Conservation (phyloP, 2,888 invertebrate species). For the Ellobium chinense region DNA sequence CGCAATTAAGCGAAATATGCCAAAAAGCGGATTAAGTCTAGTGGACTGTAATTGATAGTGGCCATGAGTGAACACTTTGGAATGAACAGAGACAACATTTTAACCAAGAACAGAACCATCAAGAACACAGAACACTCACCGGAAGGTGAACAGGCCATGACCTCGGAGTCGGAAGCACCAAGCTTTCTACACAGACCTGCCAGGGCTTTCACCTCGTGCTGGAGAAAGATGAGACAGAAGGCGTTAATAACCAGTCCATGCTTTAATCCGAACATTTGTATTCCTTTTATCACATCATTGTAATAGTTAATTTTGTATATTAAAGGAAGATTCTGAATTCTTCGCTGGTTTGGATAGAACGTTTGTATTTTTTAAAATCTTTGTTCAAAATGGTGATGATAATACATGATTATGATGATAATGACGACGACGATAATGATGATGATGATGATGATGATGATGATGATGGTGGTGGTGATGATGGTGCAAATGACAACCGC, state of each 20-base stretch:
- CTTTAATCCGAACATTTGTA: too few species aligned
- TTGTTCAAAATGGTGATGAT: not conserved
- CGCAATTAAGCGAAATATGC: too few species aligned
- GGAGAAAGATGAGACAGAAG: constrained; percentile 1
- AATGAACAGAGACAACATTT: not conserved
- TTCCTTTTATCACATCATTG: too few species aligned
- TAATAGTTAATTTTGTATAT: too few species aligned
- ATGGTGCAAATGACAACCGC: not conserved
- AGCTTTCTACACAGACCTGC: constrained; percentile 70
- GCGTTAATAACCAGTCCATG: not conserved
- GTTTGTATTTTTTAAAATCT: too few species aligned
- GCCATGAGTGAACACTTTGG: not conserved
- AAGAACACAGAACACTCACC: constrained; percentile 55
- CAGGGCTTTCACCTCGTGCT: constrained; percentile 68
- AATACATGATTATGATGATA: not conserved
- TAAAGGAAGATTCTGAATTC: too few species aligned
- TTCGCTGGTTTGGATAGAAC: too few species aligned
- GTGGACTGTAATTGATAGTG: not conserved
- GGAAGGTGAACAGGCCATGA: constrained; percentile 65
- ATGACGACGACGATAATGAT: not conserved
- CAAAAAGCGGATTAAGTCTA: not conserved
- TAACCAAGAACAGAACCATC: not conserved
- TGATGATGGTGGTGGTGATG: not conserved
- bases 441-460: not conserved
- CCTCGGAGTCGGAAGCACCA: constrained; percentile 65